Evolutionary conservation across 2,888 invertebrate genomes (phyloP), one percentile per base, ranked within the genome.

Genomic region (Abscondita cerata): DNA sequence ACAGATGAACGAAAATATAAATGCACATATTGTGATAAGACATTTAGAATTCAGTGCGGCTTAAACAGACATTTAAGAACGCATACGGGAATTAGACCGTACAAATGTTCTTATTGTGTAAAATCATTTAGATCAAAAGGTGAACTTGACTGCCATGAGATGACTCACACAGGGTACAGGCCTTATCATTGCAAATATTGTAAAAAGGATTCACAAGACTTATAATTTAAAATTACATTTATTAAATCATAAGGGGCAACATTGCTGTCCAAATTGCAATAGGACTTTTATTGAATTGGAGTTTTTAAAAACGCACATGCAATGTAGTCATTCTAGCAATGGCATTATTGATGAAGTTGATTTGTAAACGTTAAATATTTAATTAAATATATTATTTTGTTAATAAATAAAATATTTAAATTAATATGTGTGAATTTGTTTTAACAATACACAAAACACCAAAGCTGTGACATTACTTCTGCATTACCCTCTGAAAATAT

Each of bases 61-160:
- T 82, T 92, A 68, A 92, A 91, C 76, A 81, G 92, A 69, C 92
- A 92, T 80, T 89, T 90, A 3, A 80, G 91, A 69, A 92, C 90
- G 50, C 92, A 92, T 75, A 92, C 92, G 61, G 91, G 91, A 19
- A 90, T 91, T 5, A 83, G 89, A 38, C 92, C 92, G 0, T 92
- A 90, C 82, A 89, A 88, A 72, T 92, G 92, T 76, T 85, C 85
- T 69, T 82, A 85, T 61, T 92, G 92, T 76, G 88, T 88, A 68
- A 91, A 90, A 75, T 88, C 89, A 15, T 92, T 92, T 81, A 90
- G 90, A 0, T 91, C 92, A 72, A 82, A 89, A 56, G 91, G 91
- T 74, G 75, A 75, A 60, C 47, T 68, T 0, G 57, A 59, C 33
- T 69, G 69, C 52, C 75, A 76, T 52, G 71, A 73, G 55, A 70